phyloP scores from a whole-genome alignment of 92 coral and sea anemone species.

The Palythoa grandiflora region DNA sequence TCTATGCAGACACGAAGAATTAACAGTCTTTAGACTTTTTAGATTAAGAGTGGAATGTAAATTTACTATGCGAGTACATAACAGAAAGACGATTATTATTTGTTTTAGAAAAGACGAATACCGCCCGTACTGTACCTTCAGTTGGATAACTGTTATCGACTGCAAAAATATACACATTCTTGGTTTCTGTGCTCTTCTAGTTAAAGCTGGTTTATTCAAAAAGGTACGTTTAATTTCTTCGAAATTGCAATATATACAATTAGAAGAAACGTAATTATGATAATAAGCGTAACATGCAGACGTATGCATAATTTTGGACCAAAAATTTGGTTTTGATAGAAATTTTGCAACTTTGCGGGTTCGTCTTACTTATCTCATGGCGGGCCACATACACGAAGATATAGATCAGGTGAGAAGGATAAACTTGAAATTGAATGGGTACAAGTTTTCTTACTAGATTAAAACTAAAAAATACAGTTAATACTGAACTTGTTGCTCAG shows the following conservation, averaged over 20 bases:
- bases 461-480: not conserved
- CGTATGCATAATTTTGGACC: not conserved
- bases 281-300: not conserved
- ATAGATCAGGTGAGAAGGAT: slow-evolving; percentile 58
- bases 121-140: slow-evolving; percentile 64
- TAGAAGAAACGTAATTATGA: not conserved
- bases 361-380: slow-evolving; percentile 65
- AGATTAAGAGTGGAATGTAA: too few species aligned
- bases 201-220: slow-evolving; percentile 55
- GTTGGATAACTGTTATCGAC: slow-evolving; percentile 65
- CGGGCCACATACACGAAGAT: slow-evolving; percentile 70
- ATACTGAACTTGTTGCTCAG: not conserved
- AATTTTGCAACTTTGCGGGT: slow-evolving; percentile 22
- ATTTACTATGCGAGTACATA: not conserved
- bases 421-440: not conserved
- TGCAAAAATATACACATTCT: slow-evolving; percentile 64
- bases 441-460: not conserved
- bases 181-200: slow-evolving; percentile 66
- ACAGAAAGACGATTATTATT: not conserved
- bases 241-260: not conserved
- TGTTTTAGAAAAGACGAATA: slow-evolving; percentile 39
- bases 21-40: too few species aligned
- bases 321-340: not conserved
- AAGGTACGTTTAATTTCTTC: slow-evolving; percentile 40
- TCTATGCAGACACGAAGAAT: too few species aligned